Base-by-base conservation (phyloP, 2,797 vertebrate genomes). In the Tenualosa thibaudeaui region DNA sequence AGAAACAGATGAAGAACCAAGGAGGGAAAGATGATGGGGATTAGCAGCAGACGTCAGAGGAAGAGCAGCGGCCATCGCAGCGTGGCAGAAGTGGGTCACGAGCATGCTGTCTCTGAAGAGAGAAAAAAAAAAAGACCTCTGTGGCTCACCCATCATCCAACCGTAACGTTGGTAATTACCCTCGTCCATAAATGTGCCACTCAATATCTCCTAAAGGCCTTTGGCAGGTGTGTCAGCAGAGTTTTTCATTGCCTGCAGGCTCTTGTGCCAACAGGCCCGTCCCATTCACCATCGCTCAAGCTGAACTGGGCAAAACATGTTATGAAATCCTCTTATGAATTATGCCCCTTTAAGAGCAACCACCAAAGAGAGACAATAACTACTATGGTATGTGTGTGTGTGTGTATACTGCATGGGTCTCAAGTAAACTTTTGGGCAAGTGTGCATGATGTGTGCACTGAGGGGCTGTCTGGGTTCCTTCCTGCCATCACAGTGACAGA, bases 271-370 rank as follows among this genome's bases (percentile, higher is more conserved):
- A 22, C 58, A 62, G 71, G 37, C 37, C 37, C 19, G 22, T 8
- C 71, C 37, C 17, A 46, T 78, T 78, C 71, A 78, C 46, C 17
- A 43, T 7, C 0, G 17, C 40, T 22, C 40, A 37, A 31, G 65
- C 65, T 5, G 65, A 2, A 37, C 65, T 6, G 65, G 3, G 31
- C 24, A 37, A n/a, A 71, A 40, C 26, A 37, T 17, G 31, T 37
- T 37, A 37, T 71, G 65, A 71, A 40, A 71, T 71, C 65, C 65
- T 68, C 62, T 68, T 37, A 68, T 31, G 62, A 31, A 10, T 68
- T 71, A 71, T 6, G 12, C 12, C 31, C 62, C 26, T 31, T 68
- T 15, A 68, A 68, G 62, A 37, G 62, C 62, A 15, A 19, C 12
- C 62, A 37, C 26, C 2, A 2, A 2, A 24, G 62, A 10, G n/a